Percentiles rank a stretch among this genome's conserved stretches.
phyloP scores from a whole-genome alignment of 2,797 vertebrate species.

The Phoeniculus purpureus region DNA sequence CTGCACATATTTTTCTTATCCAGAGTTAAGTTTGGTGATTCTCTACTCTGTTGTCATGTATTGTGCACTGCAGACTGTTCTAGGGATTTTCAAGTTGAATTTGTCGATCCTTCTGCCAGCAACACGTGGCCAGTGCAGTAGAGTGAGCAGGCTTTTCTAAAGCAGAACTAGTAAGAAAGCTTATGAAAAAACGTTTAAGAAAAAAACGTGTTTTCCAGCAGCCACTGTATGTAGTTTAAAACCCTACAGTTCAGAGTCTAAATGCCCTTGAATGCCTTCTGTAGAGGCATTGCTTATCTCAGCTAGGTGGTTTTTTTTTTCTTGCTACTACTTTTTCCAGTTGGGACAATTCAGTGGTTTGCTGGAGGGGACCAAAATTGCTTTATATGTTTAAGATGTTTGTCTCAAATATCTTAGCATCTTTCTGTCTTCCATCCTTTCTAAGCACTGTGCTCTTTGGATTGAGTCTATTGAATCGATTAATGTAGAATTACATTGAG shows the following conservation, averaged over 20 bases:
- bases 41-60: background rate
- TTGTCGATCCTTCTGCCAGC: background rate
- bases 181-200: background rate
- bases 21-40: background rate
- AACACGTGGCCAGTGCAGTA: background rate
- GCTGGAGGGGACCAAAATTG: background rate
- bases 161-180: background rate
- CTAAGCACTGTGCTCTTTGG: background rate
- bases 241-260: background rate
- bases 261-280: background rate
- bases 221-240: background rate
- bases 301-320: background rate
- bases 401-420: background rate
- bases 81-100: background rate
- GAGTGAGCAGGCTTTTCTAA: background rate
- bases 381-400: background rate
- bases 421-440: background rate
- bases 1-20: background rate
- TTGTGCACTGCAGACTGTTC: accelerated
- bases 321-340: background rate
- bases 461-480: background rate
- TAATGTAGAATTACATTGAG: background rate
- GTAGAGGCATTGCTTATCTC: background rate
- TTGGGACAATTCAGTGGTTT: background rate
- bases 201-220: background rate